Evolutionary conservation across 2,113 vertebrate species (phyloP).

Genomic region (Dryoscopus gambensis): DNA sequence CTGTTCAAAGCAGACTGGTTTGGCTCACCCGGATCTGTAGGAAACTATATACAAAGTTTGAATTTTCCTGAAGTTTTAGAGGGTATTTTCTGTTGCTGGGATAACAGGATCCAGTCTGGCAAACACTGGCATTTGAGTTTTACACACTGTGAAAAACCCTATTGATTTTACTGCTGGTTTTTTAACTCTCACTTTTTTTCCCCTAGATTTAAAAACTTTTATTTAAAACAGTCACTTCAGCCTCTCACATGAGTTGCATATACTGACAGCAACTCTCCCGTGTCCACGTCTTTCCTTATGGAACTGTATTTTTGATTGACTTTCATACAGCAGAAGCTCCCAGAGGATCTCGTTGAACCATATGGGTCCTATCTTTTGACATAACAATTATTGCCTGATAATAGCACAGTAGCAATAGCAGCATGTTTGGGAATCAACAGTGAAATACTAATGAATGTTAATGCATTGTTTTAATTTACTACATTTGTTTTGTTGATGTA

Average conservation of each 20-base stretch:
- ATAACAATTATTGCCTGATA: slow-evolving; percentile 51
- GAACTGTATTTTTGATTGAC: slow-evolving; percentile 44
- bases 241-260: not conserved
- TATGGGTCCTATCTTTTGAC: slow-evolving; percentile 62
- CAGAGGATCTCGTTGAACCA: slow-evolving; percentile 28
- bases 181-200: not conserved
- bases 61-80: not conserved
- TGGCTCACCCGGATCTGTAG: not conserved
- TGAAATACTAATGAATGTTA: slow-evolving; percentile 63
- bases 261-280: not conserved
- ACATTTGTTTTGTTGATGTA: slow-evolving; percentile 53
- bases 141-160: not conserved
- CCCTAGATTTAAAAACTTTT: not conserved
- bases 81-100: not conserved
- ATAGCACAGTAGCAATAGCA: slow-evolving; percentile 44
- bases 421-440: slow-evolving; percentile 50
- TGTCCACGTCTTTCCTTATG: not conserved
- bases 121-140: not conserved
- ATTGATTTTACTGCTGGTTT: not conserved
- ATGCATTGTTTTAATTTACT: slow-evolving; percentile 58
- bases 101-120: not conserved
- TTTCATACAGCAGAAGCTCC: slow-evolving; percentile 35
- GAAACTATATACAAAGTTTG: not conserved
- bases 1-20: not conserved
- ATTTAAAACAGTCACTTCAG: not conserved